Conservation (phyloP, 1,140 invertebrate species). For the Leptoteleia sp. region DNA sequence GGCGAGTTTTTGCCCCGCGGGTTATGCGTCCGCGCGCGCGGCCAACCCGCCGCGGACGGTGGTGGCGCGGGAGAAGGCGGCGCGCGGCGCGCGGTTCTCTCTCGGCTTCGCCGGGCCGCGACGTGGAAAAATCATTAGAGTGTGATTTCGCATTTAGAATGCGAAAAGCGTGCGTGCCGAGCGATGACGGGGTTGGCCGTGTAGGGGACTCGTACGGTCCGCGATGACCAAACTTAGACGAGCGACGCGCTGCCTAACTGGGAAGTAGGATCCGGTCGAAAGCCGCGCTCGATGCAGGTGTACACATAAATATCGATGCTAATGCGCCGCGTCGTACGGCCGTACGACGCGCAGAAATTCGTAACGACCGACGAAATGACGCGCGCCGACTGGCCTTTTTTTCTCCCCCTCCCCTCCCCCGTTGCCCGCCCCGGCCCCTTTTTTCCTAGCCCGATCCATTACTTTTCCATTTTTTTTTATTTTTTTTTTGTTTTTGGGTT, state of each 20-base stretch:
- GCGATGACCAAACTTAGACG: slow-evolving; percentile 80
- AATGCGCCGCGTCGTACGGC: slow-evolving; percentile 70
- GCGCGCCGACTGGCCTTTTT: slow-evolving; percentile 4
- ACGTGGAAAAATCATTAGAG: slow-evolving; percentile 75
- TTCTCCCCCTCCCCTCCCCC: background rate
- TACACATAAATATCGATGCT: slow-evolving; percentile 81
- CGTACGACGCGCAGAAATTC: slow-evolving; percentile 59
- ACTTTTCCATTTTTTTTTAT: too few species aligned
- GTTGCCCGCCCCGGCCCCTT: too few species aligned
- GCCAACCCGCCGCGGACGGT: slow-evolving; percentile 11
- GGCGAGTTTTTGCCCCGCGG: slow-evolving; percentile 45
- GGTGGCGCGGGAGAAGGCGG: slow-evolving; percentile 1
- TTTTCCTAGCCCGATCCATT: too few species aligned
- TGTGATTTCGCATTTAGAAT: slow-evolving; percentile 75
- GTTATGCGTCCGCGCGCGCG: slow-evolving; percentile 43
- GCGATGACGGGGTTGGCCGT: slow-evolving; percentile 80
- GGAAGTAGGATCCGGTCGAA: slow-evolving; percentile 81
- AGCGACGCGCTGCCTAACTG: slow-evolving; percentile 78
- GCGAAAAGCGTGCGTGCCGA: slow-evolving; percentile 80
- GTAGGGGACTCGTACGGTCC: slow-evolving; percentile 77
- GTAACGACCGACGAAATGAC: slow-evolving; percentile 52
- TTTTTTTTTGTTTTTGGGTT: too few species aligned
- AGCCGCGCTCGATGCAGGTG: slow-evolving; percentile 77
- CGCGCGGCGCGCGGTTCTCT: too few species aligned
- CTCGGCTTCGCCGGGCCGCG: slow-evolving; percentile 46